Base-by-base conservation (phyloP, 2,888 invertebrate genomes). In the Lochmaea capreae region DNA sequence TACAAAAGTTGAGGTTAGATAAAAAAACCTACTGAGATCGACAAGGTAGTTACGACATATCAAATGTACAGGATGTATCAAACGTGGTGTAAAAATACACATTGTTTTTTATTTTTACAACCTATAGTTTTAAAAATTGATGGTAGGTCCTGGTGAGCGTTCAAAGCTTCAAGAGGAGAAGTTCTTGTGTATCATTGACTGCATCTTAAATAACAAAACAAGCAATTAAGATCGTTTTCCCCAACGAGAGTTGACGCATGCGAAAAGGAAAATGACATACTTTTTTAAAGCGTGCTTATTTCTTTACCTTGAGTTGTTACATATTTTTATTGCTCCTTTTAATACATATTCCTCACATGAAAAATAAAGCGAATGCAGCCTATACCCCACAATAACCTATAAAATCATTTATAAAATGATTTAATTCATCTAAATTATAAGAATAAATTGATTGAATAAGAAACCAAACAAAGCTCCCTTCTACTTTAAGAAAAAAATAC, bases 321-420 rank as follows among this genome's bases (percentile, higher is more conserved):
- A 6, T 3, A 46, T 12, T 52, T 52, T 52, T 16, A 52, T 5
- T 1, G 16, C 52, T 3, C 52, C n/a, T 54, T 54, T 16, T 16
- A 54, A 9, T 54, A 54, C 10, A 54, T 54, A 10, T 54, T 8
- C 1, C 14, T 54, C 10, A 8, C 14, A 26, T n/a, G n/a, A 59
- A 33, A 59, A 26, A 59, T 59, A 59, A 59, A 59, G 59, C 59
- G 14, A 59, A 16, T 59, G 26, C 26, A 59, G 59, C 33, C 59
- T 59, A 33, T 1, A 33, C 33, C 59, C 33, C 59, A 59, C 26
- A 59, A 58, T 52, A 52, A 59, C 5, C 33, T 59, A n/a, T 59
- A 59, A 59, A 59, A 59, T 59, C 59, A 59, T 54, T 54, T 54
- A 54, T 59, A 59, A 59, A 59, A 59, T 59, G 59, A 59, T 59